Evolutionary conservation across 2,888 invertebrate genomes (phyloP).

Genomic region (Rugalucina vietnamica): DNA sequence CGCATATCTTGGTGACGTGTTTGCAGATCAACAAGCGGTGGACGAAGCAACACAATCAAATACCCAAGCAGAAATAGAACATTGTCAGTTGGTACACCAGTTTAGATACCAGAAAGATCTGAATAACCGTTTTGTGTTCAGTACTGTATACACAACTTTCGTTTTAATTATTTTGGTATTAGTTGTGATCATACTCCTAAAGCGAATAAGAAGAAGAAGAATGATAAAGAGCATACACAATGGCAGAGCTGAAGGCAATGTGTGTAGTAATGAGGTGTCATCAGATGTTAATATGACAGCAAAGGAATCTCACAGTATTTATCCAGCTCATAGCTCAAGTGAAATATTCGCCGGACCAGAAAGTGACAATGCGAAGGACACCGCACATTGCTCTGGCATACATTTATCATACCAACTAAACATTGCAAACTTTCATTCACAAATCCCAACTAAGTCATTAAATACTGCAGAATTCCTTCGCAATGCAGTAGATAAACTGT

Average conservation of each 20-base stretch:
- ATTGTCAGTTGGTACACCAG: background rate
- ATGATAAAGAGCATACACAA: background rate
- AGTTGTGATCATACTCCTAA: background rate
- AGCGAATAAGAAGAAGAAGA: background rate
- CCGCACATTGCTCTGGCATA: background rate
- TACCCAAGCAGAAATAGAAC: background rate
- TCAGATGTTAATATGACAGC: background rate
- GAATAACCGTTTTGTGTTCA: background rate
- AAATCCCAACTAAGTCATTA: background rate
- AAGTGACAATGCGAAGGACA: background rate
- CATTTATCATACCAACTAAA: slow-evolving; percentile 16
- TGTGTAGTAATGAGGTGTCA: background rate
- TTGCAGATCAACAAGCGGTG: background rate
- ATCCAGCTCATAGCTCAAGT: background rate
- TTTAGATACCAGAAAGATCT: background rate
- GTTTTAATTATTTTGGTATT: background rate
- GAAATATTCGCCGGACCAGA: background rate
- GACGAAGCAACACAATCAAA: too few relatives aligned
- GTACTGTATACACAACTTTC: background rate
- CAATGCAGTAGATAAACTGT: slow-evolving; percentile 64
- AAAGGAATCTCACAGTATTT: too few relatives aligned
- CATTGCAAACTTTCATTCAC: background rate
- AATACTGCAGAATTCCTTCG: slow-evolving; percentile 59
- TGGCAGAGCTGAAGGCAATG: background rate
- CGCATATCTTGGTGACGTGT: slow-evolving; percentile 26